These are phyloP conservation scores for Crocuta crocuta DNA, from an alignment of 2,113 vertebrate species.

Conservation along the genomic window DNA sequence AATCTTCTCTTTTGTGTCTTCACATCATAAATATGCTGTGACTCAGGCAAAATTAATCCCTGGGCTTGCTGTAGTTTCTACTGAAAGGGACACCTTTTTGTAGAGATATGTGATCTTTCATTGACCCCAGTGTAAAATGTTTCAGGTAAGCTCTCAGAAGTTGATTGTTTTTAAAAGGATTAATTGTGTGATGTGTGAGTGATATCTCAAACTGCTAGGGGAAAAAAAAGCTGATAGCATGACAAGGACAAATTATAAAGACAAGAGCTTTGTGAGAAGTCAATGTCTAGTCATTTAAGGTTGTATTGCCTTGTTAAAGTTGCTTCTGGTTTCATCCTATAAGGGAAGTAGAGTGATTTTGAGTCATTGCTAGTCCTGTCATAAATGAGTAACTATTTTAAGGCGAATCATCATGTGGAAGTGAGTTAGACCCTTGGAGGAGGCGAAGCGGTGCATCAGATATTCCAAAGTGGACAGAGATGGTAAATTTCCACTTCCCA, in stretches of 20 bases:
- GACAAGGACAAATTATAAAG: background rate
- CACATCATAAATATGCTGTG: background rate
- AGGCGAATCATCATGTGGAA: background rate
- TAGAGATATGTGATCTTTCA: background rate
- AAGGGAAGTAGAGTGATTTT: background rate
- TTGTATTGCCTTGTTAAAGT: background rate
- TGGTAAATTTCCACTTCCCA: slow-evolving; percentile 33
- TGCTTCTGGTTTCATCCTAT: background rate
- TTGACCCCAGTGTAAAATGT: background rate
- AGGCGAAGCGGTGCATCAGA: background rate
- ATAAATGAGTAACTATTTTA: background rate
- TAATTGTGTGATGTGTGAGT: background rate
- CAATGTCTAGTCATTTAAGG: background rate
- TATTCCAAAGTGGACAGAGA: background rate
- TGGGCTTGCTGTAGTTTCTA: background rate
- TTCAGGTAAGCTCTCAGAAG: background rate
- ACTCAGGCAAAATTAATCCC: background rate
- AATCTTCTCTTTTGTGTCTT: background rate
- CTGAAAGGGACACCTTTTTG: background rate
- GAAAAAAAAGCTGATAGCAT: background rate
- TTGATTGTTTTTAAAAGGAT: background rate
- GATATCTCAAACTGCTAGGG: background rate
- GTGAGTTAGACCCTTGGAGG: background rate
- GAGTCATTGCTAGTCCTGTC: background rate
- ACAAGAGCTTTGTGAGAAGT: background rate